Base-by-base conservation (phyloP, 2,888 invertebrate genomes). In the Apodemia mormo region DNA sequence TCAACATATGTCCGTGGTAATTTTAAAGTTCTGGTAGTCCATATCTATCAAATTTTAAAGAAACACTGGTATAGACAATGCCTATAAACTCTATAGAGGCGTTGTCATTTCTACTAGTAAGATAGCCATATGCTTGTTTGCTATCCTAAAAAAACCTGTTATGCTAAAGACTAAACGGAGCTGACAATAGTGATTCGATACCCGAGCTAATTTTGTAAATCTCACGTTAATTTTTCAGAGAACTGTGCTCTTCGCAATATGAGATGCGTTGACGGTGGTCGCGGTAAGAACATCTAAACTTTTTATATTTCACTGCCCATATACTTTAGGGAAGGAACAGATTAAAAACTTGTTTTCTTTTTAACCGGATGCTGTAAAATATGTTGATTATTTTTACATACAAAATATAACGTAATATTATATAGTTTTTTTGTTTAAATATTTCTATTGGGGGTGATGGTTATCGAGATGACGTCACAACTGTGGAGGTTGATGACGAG, bases 181-280 rank as follows among this genome's bases (percentile, higher is more conserved):
- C 82, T 81, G 80, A 79, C 78, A 80, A 76, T 64, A 82, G 76
- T 73, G 74, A 83, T 83, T 82, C 81, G 84, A 83, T 86, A 87
- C 84, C 81, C 82, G 82, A 82, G 79, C 84, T 82, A 85, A 88
- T 87, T 87, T 82, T 82, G 81, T 82, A 84, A 80, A 79, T 80
- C 80, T 88, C 83, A 82, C 81, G 82, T 85, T 78, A 79, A 78
- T 80, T 82, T 86, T 90, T 89, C 91, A 82, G 79, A 80, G 92
- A 89, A 92, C 79, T 79, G 80, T 74, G 82, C 71, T 58, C 76
- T 74, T 74, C 82, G 89, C 83, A 91, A 92, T 79, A 78, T 83
- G 92, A 92, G 86, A 85, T 68, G 84, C 85, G 73, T 80, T 79
- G 76, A 78, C 78, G 90, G 90, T 91, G 91, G 91, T 85, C 90